phyloP scores from a whole-genome alignment of 1,140 invertebrate species.

The Monomorium pharaonis region DNA sequence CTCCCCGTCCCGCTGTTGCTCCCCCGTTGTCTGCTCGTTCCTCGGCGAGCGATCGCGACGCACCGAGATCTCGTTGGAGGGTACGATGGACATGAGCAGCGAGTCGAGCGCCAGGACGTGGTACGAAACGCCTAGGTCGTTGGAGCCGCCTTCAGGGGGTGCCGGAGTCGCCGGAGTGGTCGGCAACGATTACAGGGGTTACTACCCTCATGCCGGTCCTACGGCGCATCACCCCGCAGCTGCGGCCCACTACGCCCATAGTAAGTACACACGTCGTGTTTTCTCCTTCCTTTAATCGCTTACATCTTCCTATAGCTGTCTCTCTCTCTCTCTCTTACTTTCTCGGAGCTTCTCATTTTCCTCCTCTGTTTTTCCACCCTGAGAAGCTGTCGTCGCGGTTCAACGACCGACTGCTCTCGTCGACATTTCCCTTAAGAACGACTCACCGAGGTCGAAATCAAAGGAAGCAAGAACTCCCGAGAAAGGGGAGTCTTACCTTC shows the following conservation, averaged over 20 bases:
- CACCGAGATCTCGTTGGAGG: constrained; percentile 77
- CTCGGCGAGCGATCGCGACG: constrained; percentile 14
- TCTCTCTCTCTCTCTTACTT: neutral
- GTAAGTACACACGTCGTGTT: constrained; percentile 79
- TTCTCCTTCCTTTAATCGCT: neutral
- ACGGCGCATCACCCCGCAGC: constrained; percentile 82
- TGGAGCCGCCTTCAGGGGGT: constrained; percentile 81
- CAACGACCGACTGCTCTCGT: constrained; percentile 25
- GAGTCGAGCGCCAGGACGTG: constrained; percentile 84
- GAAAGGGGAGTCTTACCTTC: neutral
- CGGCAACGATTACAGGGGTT: constrained; percentile 83
- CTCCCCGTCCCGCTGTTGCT: constrained; percentile 41
- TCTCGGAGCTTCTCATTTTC: neutral
- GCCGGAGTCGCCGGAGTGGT: constrained; percentile 78
- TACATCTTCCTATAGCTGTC: neutral
- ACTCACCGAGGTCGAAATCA: neutral
- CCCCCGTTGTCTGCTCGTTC: neutral
- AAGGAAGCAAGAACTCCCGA: neutral
- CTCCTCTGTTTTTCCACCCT: neutral
- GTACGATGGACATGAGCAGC: constrained; percentile 85
- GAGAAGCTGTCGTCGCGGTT: constrained; percentile 4
- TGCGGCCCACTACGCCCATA: constrained; percentile 83
- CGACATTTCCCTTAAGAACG: constrained; percentile 20
- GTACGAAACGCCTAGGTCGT: constrained; percentile 84
- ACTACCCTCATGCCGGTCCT: constrained; percentile 83